Base-by-base conservation (phyloP, 2,888 invertebrate genomes). In the Antitype chi region DNA sequence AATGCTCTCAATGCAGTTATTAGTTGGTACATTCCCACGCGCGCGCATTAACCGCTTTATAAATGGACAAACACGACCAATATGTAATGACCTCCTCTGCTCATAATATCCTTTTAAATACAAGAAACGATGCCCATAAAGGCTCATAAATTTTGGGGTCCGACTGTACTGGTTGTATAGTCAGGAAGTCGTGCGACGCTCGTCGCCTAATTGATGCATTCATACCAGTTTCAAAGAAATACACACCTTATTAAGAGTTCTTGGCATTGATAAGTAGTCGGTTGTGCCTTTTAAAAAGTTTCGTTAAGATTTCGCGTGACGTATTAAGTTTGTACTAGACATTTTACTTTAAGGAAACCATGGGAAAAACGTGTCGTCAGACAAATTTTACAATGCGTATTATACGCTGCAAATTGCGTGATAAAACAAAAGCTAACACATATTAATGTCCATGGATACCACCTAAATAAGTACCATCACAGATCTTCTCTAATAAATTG, bases 121-220 rank as follows among this genome's bases (percentile, higher is more conserved):
- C 67, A 81, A 78, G 76, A 82, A 77, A 76, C 62, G 81, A 75
- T 82, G 78, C 81, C 81, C 84, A 80, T 86, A 87, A 78, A 71
- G 81, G 76, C 81, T 81, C 82, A 82, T 86, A 87, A 73, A 71
- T 86, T 88, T 88, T 60, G 74, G 81, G 87, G 82, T 88, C 88
- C 72, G 64, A 55, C 78, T 84, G 69, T 73, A 80, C 82, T 90
- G 90, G 89, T 70, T 67, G 81, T 72, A 76, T 15, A 66, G 76
- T 76, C 88, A 89, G 91, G 90, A 90, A 90, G 87, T 88, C 76
- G 85, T 84, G 85, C 81, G 86, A 88, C 86, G 85, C 82, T 85
- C 82, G 86, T 85, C 81, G 81, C 82, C 84, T 88, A 87, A 87
- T 84, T 89, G 84, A 88, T 89, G 87, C 87, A 87, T 88, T 89